A percentile compares a stretch with the other conserved stretches of the same genome.
These are phyloP conservation scores for Stramonita haemastoma DNA, from an alignment of 2,888 invertebrate species.

Conservation along the genomic window DNA sequence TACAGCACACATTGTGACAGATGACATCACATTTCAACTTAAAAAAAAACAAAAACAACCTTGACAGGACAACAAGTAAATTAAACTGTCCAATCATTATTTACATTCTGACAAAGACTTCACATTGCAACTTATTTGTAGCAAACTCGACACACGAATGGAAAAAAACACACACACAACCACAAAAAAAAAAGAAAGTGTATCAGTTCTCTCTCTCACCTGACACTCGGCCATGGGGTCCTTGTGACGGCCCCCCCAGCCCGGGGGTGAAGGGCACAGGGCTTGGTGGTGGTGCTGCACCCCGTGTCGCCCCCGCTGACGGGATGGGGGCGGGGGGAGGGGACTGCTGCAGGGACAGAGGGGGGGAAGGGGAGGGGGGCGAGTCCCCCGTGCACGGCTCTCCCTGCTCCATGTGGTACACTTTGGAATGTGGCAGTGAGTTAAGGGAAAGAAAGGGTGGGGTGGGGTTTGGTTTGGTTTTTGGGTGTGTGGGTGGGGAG, in stretches of 20 bases:
- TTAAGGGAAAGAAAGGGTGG: conserved; percentile 50
- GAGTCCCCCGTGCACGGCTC: conserved; percentile 41
- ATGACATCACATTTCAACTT: too few relatives aligned
- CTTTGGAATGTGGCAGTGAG: conserved; percentile 70
- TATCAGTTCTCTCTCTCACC: conserved; percentile 57
- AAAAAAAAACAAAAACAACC: too few relatives aligned
- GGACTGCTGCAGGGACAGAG: conserved; percentile 53
- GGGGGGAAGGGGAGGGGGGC: conserved; percentile 47
- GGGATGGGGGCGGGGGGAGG: not conserved
- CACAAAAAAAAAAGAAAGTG: too few relatives aligned
- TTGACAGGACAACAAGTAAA: too few relatives aligned
- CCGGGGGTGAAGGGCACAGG: conserved; percentile 43
- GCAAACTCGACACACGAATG: too few relatives aligned
- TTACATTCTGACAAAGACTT: too few relatives aligned
- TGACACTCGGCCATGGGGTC: conserved; percentile 64
- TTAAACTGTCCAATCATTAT: too few relatives aligned
- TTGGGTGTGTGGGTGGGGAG: not conserved
- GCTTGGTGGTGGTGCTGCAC: too few relatives aligned
- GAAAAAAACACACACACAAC: too few relatives aligned
- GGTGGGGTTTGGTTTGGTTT: too few relatives aligned
- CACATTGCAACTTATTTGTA: too few relatives aligned
- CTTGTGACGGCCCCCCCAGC: conserved; percentile 56
- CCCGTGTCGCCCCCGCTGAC: not conserved
- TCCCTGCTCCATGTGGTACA: conserved; percentile 63
- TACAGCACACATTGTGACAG: too few relatives aligned